Evolutionary conservation across 1,140 invertebrate species (phyloP).

Genomic region (Brachionus rotundiformis): DNA sequence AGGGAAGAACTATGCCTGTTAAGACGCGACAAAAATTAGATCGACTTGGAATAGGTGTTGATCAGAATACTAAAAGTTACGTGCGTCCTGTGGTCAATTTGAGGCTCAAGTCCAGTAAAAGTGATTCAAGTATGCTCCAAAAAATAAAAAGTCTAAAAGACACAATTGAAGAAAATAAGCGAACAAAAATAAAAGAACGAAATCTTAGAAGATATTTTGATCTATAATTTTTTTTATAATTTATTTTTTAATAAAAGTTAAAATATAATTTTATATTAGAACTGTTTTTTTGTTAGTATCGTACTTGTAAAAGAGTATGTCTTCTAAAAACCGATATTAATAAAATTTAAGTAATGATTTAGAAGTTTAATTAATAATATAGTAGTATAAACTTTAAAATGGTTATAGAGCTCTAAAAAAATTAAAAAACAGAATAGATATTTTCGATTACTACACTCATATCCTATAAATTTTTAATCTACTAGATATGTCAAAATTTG

Average conservation of each 20-base stretch:
- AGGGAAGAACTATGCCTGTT: slow-evolving; percentile 49
- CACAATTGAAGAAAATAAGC: not conserved
- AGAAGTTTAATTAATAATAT: too few relatives aligned
- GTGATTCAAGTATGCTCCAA: not conserved
- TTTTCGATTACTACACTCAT: too few relatives aligned
- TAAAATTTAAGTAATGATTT: too few relatives aligned
- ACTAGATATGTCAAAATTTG: slow-evolving; percentile 30
- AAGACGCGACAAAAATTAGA: slow-evolving; percentile 23
- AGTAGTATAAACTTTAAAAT: too few relatives aligned
- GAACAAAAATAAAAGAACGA: not conserved
- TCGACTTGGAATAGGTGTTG: slow-evolving; percentile 45
- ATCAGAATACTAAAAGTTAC: not conserved
- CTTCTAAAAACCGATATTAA: not conserved
- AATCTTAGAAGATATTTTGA: slow-evolving; percentile 22
- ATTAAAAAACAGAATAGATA: too few relatives aligned
- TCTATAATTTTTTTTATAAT: not conserved
- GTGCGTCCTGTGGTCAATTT: not conserved
- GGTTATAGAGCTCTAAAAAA: too few relatives aligned
- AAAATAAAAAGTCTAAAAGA: slow-evolving; percentile 2
- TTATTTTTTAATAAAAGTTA: not conserved
- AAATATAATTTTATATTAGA: not conserved
- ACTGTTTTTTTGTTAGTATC: not conserved
- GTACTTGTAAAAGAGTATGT: not conserved
- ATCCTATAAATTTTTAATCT: not conserved
- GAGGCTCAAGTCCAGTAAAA: not conserved